phyloP scores from a whole-genome alignment of 2,797 vertebrate species.

The Intellagama lesueurii region DNA sequence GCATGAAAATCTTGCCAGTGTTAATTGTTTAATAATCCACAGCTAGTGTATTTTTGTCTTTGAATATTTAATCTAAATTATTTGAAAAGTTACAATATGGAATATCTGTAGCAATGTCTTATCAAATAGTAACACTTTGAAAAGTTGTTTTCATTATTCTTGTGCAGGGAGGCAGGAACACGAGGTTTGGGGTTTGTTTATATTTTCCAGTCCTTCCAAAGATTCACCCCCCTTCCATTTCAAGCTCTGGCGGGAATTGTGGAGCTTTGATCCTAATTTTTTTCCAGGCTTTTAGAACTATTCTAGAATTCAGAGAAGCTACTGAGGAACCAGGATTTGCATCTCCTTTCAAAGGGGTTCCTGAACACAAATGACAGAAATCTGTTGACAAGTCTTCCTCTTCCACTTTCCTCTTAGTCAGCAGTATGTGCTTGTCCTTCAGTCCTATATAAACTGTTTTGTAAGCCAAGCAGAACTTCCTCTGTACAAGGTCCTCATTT shows the following conservation, averaged over 20 bases:
- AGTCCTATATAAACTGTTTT: not conserved
- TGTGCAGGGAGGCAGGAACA: not conserved
- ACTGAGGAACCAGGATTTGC: too few species aligned
- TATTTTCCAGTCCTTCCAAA: not conserved
- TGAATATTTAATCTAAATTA: too few species aligned
- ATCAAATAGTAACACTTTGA: not conserved
- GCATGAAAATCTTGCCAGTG: too few species aligned
- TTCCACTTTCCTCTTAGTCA: not conserved
- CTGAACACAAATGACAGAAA: too few species aligned
- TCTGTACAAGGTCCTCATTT: not conserved
- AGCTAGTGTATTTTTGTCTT: too few species aligned
- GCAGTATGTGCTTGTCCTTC: not conserved
- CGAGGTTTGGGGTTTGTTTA: not conserved
- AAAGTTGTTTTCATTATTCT: not conserved
- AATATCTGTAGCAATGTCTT: not conserved
- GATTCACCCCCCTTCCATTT: not conserved
- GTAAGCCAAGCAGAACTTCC: not conserved
- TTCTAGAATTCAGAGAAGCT: not conserved
- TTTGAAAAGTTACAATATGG: too few species aligned
- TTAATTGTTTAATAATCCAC: too few species aligned
- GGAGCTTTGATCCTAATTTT: not conserved
- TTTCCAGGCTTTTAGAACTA: not conserved
- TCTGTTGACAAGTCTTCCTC: too few species aligned
- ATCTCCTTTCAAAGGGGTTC: too few species aligned
- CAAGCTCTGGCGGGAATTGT: not conserved